Base-by-base conservation (phyloP, 2,888 invertebrate species). In the Plagiodera versicolora region DNA sequence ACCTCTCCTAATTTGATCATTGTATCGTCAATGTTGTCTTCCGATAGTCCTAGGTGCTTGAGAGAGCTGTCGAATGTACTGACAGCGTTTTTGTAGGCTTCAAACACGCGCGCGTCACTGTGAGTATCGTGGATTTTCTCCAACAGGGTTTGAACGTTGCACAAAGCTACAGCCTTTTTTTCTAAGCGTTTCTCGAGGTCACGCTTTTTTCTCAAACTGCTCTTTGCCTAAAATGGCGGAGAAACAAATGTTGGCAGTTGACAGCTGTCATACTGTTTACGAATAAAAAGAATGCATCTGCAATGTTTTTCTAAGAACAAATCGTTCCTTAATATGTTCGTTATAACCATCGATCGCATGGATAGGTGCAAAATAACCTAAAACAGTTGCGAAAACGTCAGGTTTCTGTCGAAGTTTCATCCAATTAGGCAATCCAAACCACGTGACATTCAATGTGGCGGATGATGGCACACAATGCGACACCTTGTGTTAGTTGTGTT, bases 1-100 rank as follows among this genome's bases (percentile, higher is more conserved):
- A 24, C 89, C 71, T 92, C 91, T 71, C 86, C 85, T 52, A 92
- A 80, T 68, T 91, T 87, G 46, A 88, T 85, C 83, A 92, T 87
- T 0, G 91, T 86, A 67, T 91, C 87, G 68, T 85, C 84, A 0
- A 90, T 89, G 2, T 83, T 81, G 53, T 90, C 88, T 70, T 89
- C 89, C n/a, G 85, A 85, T 1, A 92, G 75, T 0, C 86, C 87
- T 1, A 83, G 83, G 3, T 85, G 85, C 51, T 86, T 85, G 70
- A 89, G 85, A 1, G 84, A 83, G 1, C 81, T 81, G 72, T 89
- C 89, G 75, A 93, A 82, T 0, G 90, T 87, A 65, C 86, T 82
- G 0, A 89, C 82, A 1, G 90, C 91, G 55, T 85, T 83, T 77
- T 89, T 89, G 74, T 83, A 87, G 0, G 87, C 84, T 66, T 84